Base-by-base conservation (phyloP, 2,888 invertebrate genomes). In the Acleris emargana region DNA sequence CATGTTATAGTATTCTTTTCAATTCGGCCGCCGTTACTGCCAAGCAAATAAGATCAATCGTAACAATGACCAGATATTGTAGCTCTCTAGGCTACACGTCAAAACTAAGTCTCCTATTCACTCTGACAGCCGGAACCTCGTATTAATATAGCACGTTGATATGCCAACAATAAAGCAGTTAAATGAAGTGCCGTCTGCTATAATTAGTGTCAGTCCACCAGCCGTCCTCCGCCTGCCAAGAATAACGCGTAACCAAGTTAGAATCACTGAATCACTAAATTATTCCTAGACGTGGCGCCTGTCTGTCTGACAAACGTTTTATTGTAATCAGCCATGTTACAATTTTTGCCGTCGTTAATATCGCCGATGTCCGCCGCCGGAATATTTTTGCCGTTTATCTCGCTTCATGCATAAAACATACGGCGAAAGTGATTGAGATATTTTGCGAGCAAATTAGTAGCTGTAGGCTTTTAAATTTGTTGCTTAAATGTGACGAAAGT, bases 351-450 rank as follows among this genome's bases (percentile, higher is more conserved):
- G 28, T 57, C 55, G 69, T 73, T 75, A 72, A 75, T 76, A 75
- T 73, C 73, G 66, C 64, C 71, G 71, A 69, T 63, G 71, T 75
- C 75, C 74, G 73, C 72, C 64, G 68, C 59, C 68, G 67, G 74
- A 76, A 76, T 78, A 77, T 76, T 77, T 79, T 75, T 72, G 71
- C 69, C 67, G 68, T 70, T 70, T 69, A 71, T 76, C 74, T 70
- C 72, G 73, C 72, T 77, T 86, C 81, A 85, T 86, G 80, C 78
- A 82, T 85, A 78, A 85, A 77, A 82, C 79, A 84, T 83, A 58
- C 69, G 58, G 32, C 58, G 70, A 74, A 76, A 75, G 74, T 72
- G 72, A 72, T 73, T 62, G 62, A 66, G 62, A 62, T 64, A 62
- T 51, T 50, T 42, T 42, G 67, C 32, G 47, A 22, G 58, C 16